A percentile compares a stretch with the other conserved stretches of the same genome.
Conservation (phyloP, 2,797 vertebrate species). For the Xiphophorus birchmanni region DNA sequence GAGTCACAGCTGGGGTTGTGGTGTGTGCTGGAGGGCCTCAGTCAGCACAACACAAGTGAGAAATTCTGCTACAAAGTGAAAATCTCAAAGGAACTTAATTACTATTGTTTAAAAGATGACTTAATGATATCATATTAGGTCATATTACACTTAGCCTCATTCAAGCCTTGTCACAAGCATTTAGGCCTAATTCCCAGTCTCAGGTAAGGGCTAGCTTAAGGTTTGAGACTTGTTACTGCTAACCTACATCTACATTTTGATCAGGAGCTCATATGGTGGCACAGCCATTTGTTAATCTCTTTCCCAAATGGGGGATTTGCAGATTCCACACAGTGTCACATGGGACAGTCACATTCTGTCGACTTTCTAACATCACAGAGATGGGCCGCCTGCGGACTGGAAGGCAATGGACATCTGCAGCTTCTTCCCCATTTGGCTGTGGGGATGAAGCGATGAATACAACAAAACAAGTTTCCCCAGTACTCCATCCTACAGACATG, state of each 20-base stretch:
- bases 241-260: not conserved
- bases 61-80: not conserved
- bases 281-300: too few species aligned
- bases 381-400: too few species aligned
- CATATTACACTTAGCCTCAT: not conserved
- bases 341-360: too few species aligned
- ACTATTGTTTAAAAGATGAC: not conserved
- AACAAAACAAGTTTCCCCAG: too few species aligned
- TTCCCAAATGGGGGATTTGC: too few species aligned
- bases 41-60: slow-evolving; percentile 7
- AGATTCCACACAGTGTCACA: too few species aligned
- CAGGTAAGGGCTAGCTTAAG: not conserved
- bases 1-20: slow-evolving; percentile 8
- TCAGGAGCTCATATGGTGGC: too few species aligned
- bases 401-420: too few species aligned
- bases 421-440: too few species aligned
- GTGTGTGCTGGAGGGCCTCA: slow-evolving; percentile 2
- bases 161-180: not conserved
- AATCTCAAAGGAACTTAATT: not conserved
- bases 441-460: too few species aligned
- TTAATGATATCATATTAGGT: not conserved
- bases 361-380: too few species aligned
- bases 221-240: not conserved
- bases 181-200: not conserved
- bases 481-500: too few species aligned